Evolutionary conservation across 2,113 vertebrate genomes (phyloP).

Genomic region (Zapus hudsonius): DNA sequence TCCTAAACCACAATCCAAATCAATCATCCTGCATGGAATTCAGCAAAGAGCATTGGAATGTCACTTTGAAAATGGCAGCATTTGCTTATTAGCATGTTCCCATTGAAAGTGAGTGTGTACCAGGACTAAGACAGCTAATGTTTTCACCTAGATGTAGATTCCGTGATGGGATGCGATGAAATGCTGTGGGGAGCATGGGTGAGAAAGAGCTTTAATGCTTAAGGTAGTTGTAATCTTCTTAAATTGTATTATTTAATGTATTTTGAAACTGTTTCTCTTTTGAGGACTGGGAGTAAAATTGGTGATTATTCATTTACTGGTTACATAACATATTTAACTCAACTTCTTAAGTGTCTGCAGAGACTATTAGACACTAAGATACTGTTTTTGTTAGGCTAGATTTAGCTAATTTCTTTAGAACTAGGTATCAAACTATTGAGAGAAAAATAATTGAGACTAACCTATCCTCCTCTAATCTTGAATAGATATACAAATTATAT

Average conservation of each 20-base stretch:
- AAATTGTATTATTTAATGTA: constrained; percentile 15
- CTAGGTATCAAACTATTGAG: not conserved
- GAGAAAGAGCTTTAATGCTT: constrained; percentile 22
- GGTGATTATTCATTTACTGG: not conserved
- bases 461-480: not conserved
- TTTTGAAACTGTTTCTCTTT: not conserved
- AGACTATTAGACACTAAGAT: constrained; percentile 15
- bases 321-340: not conserved
- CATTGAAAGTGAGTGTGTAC: not conserved
- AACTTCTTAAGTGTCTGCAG: not conserved
- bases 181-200: not conserved
- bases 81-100: constrained; percentile 18
- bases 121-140: not conserved
- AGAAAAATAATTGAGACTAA: not conserved
- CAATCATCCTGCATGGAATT: constrained; percentile 58
- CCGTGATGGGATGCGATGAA: not conserved
- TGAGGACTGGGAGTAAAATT: constrained; percentile 2
- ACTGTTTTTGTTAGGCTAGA: not conserved
- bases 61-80: constrained; percentile 43
- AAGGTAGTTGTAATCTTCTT: constrained; percentile 16
- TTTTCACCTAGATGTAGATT: not conserved
- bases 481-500: not conserved
- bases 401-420: constrained; percentile 50
- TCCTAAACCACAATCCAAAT: constrained; percentile 70
- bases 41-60: not conserved